Evolutionary conservation across 2,888 invertebrate species (phyloP).

Genomic region (Monochamus alternatus): DNA sequence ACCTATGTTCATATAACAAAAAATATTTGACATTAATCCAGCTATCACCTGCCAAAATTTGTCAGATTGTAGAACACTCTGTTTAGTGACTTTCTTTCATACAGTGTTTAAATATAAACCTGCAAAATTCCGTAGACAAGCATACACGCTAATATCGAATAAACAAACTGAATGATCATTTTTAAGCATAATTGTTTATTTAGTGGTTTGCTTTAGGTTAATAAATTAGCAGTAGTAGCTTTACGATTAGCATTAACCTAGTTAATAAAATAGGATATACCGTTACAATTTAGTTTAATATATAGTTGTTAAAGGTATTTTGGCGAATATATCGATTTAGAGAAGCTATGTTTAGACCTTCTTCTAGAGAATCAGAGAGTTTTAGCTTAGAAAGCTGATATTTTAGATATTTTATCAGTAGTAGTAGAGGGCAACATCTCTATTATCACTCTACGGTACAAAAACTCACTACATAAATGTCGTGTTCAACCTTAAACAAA

Average conservation of each 20-base stretch:
- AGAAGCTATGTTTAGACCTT: conserved; percentile 18
- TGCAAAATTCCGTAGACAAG: not conserved
- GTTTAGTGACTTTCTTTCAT: too few species aligned
- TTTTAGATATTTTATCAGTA: not conserved
- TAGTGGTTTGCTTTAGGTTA: not conserved
- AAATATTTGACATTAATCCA: too few species aligned
- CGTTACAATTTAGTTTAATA: conserved; percentile 22
- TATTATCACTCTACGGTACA: too few species aligned
- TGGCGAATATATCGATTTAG: conserved; percentile 1
- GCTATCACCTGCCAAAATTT: too few species aligned
- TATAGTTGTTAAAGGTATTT: conserved; percentile 1
- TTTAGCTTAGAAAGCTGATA: conserved; percentile 16
- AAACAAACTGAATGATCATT: conserved; percentile 5
- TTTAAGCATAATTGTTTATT: not conserved
- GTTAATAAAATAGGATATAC: conserved; percentile 13
- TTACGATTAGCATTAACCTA: conserved; percentile 12
- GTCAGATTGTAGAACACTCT: too few species aligned
- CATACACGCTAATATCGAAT: not conserved
- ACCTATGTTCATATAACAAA: too few species aligned
- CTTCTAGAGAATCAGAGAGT: conserved; percentile 28
- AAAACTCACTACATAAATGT: too few species aligned
- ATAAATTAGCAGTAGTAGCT: conserved; percentile 9
- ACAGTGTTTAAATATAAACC: not conserved
- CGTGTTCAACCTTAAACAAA: too few species aligned
- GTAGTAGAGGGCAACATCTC: not conserved